These are phyloP conservation scores for Megaustenia siamemsis DNA, from an alignment of 2,888 invertebrate genomes.

Conservation along the genomic window DNA sequence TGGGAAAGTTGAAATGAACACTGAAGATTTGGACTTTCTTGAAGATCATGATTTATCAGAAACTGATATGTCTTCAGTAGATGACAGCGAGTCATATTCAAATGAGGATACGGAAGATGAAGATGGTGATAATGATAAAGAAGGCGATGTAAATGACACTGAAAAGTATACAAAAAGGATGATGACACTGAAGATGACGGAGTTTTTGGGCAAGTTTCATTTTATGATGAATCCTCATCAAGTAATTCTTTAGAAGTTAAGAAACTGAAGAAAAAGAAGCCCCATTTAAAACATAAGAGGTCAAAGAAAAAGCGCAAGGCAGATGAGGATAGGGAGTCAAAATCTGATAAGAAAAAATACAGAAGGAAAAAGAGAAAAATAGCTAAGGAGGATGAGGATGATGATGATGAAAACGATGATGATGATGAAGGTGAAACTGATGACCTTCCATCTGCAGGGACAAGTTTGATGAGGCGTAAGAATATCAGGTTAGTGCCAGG, in stretches of 20 bases:
- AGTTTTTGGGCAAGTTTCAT: constrained; percentile 54
- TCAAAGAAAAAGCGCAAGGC: constrained; percentile 62
- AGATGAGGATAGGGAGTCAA: constrained; percentile 56
- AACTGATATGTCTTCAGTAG: constrained; percentile 45
- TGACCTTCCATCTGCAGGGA: constrained; percentile 44
- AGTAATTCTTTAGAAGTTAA: constrained; percentile 35
- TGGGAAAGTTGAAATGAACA: constrained; percentile 46
- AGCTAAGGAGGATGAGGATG: constrained; percentile 59
- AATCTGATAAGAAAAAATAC: constrained; percentile 50
- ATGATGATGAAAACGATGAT: constrained; percentile 63
- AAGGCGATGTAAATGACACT: constrained; percentile 31
- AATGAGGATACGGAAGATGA: constrained; percentile 60
- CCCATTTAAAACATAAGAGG: constrained; percentile 41
- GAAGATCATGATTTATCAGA: constrained; percentile 51
- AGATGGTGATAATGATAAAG: constrained; percentile 55
- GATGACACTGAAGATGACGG: constrained; percentile 46
- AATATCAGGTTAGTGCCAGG: constrained; percentile 68
- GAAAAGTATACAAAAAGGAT: constrained; percentile 29
- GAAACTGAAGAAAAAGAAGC: constrained; percentile 50
- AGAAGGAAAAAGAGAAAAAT: constrained; percentile 54
- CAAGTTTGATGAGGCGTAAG: constrained; percentile 64
- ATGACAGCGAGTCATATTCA: constrained; percentile 44
- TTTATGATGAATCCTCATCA: constrained; percentile 51
- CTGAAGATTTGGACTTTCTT: constrained; percentile 47
- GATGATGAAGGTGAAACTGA: too few species aligned